Conservation (phyloP, 2,888 invertebrate species). For the Thera obeliscata region DNA sequence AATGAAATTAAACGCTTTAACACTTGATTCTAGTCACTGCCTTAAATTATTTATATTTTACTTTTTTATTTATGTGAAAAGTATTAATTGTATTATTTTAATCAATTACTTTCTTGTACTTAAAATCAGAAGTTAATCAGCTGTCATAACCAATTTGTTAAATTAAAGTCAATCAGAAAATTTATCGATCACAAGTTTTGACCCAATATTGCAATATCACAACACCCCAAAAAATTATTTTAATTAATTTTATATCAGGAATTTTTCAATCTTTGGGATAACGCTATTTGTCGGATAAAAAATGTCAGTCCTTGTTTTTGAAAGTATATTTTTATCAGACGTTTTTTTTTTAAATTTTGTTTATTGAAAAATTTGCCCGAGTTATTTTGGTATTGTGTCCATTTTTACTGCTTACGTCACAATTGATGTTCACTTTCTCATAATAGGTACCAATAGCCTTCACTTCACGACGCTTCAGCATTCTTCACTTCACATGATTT, state of each 20-base stretch:
- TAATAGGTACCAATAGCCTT: slow-evolving; percentile 14
- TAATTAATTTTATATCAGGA: too few species aligned
- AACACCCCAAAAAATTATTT: too few species aligned
- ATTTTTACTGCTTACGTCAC: slow-evolving; percentile 44
- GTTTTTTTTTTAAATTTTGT: not conserved
- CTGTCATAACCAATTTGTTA: not conserved
- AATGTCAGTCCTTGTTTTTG: too few species aligned
- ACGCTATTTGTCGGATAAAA: too few species aligned
- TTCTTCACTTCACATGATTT: slow-evolving; percentile 15
- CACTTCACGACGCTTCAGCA: slow-evolving; percentile 18
- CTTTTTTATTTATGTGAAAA: not conserved
- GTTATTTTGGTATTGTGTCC: slow-evolving; percentile 30
- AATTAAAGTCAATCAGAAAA: not conserved
- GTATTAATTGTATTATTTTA: slow-evolving; percentile 2
- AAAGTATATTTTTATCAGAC: too few species aligned
- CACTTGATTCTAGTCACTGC: slow-evolving; percentile 65
- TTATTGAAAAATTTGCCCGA: slow-evolving; percentile 7
- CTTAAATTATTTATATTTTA: slow-evolving; percentile 43
- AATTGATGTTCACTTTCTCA: slow-evolving; percentile 23
- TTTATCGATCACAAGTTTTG: too few species aligned
- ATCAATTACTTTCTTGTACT: not conserved
- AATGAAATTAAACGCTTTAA: slow-evolving; percentile 55
- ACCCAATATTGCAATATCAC: too few species aligned
- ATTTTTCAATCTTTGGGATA: too few species aligned
- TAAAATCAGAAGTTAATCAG: not conserved